Evolutionary conservation across 2,888 invertebrate genomes (phyloP), one percentile per base, ranked within the genome.

Genomic region (Aproaerema taeniolella): DNA sequence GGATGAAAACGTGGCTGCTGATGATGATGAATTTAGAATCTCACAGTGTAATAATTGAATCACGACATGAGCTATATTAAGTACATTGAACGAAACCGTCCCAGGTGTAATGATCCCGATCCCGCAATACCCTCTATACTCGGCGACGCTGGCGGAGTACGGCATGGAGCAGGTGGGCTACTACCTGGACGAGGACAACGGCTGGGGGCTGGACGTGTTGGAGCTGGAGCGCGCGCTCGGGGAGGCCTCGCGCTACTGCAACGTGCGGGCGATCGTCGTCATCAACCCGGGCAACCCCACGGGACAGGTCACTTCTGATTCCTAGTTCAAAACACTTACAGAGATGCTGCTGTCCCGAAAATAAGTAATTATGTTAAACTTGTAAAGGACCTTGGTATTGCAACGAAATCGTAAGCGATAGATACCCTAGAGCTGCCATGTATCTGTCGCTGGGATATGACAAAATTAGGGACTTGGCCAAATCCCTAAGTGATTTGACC

Each of bases 221-320:
- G 98, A 98, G 79, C 73, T 99, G 49, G 89, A 96, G 67, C 86
- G 97, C 32, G 71, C 14, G 76, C 92, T 43, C 82, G 78, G 20
- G 0, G 16, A 92, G 0, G 88, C 88, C 24, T 20, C 13, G 49
- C 81, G 87, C 43, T 59, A 59, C 0, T 90, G 91, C 67, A 83
- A 88, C 43, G 95, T 96, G 1, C 88, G 96, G 37, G 97, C 93
- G 0, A 86, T 99, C 31, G 96, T 96, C 10, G 91, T 99, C 32
- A 99, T 99, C 57, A 99, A 99, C 81, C 99, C 99, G 0, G 99
- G 99, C 40, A 99, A 99, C 79, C 99, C 99, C 7, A 99, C 99
- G 12, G 98, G 97, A n/a, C 93, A 93, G 77, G 79, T 74, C 8
- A 20, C 20, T 6, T 8, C 20, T 20, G n/a, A 20, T 20, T 20